These are phyloP conservation scores for Galaxias olidus DNA, from an alignment of 2,797 vertebrate genomes.

Conservation along the genomic window DNA sequence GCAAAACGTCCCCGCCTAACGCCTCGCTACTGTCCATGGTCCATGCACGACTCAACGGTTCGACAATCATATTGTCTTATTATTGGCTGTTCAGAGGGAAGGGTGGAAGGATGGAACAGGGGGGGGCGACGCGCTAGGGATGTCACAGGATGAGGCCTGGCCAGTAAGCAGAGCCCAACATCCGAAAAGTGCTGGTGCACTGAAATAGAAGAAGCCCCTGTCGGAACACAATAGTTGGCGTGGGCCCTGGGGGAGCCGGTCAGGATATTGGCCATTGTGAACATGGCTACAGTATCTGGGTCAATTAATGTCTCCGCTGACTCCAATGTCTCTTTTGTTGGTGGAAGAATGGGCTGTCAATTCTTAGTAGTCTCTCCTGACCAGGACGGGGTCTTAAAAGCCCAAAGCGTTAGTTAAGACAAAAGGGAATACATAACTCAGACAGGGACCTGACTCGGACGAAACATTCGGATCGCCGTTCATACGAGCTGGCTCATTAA, in stretches of 20 bases:
- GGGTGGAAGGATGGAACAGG: slow-evolving; percentile 38
- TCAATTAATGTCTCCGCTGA: slow-evolving; percentile 68
- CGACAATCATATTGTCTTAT: slow-evolving; percentile 66
- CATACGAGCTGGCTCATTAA: slow-evolving; percentile 53
- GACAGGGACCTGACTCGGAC: slow-evolving; percentile 17
- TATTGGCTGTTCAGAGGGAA: slow-evolving; percentile 30
- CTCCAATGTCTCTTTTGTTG: slow-evolving; percentile 63
- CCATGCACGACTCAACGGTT: slow-evolving; percentile 57
- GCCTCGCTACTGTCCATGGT: slow-evolving; percentile 54
- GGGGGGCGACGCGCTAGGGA: slow-evolving; percentile 20
- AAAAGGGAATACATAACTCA: slow-evolving; percentile 24
- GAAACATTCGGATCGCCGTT: slow-evolving; percentile 32
- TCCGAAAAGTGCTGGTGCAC: slow-evolving; percentile 60
- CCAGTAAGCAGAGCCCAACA: slow-evolving; percentile 50
- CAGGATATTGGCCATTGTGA: slow-evolving; percentile 73
- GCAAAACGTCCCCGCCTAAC: slow-evolving; percentile 41
- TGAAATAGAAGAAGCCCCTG: slow-evolving; percentile 66
- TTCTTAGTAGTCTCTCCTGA: slow-evolving; percentile 45
- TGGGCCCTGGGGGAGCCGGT: slow-evolving; percentile 49
- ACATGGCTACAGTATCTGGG: slow-evolving; percentile 68
- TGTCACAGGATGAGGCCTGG: slow-evolving; percentile 57
- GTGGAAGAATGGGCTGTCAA: slow-evolving; percentile 51
- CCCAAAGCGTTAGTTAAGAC: slow-evolving; percentile 13
- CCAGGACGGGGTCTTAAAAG: slow-evolving; percentile 44
- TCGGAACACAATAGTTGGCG: slow-evolving; percentile 66